Evolutionary conservation across 2,888 invertebrate genomes (phyloP).

Genomic region (Vanessa cardui): DNA sequence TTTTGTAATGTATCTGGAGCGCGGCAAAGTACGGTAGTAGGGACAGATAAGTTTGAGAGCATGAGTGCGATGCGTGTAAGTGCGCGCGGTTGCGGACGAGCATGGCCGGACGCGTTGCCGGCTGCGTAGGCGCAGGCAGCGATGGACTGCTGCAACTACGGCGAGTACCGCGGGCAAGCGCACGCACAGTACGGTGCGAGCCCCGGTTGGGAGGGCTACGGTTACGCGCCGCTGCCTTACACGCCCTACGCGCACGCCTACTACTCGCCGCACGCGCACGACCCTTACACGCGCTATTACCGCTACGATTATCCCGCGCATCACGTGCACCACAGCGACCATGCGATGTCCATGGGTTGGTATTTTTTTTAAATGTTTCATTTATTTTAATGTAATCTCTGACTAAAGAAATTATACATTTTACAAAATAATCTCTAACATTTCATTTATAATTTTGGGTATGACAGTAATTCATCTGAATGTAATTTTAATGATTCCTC

Average conservation of each 20-base stretch:
- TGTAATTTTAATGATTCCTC: no score
- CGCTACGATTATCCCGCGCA: constrained; percentile 74
- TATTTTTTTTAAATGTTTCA: constrained; percentile 43
- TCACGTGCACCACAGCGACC: constrained; percentile 71
- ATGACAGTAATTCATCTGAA: no score
- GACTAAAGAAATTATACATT: neutral
- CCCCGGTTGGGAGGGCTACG: constrained; percentile 63
- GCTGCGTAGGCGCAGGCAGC: constrained; percentile 61
- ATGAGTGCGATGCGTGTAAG: constrained; percentile 58
- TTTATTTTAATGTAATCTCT: neutral
- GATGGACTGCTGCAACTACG: constrained; percentile 82
- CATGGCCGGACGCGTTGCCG: constrained; percentile 62
- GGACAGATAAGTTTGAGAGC: constrained; percentile 33
- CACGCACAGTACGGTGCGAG: constrained; percentile 63
- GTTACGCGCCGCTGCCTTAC: constrained; percentile 60
- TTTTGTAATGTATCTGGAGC: constrained; percentile 36
- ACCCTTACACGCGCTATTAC: constrained; percentile 75
- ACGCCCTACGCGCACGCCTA: constrained; percentile 56
- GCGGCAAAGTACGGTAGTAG: constrained; percentile 29
- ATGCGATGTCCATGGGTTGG: constrained; percentile 76
- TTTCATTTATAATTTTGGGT: neutral
- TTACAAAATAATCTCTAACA: neutral
- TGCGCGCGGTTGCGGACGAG: constrained; percentile 57
- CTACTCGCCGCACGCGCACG: constrained; percentile 60
- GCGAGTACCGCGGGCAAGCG: constrained; percentile 70